Evolutionary conservation across 2,113 vertebrate species (phyloP), one percentile per base, ranked within the genome.

Genomic region (Chaetops frenatus): DNA sequence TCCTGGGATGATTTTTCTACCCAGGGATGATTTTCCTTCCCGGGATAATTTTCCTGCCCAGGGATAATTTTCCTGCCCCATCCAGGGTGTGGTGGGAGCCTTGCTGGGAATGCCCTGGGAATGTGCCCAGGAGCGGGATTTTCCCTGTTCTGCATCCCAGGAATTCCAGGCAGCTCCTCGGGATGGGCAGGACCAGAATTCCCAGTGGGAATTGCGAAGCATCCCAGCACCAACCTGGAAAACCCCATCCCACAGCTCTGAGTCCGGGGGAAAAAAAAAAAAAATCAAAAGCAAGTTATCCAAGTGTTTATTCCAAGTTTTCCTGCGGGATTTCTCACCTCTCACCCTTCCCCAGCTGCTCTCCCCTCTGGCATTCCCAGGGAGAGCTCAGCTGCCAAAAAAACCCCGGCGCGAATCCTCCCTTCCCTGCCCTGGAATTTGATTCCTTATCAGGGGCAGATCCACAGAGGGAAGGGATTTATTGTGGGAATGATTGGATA

Each of bases 401-500:
- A 40, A 44, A 44, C 44, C 29, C 58, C 18, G 0, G 8, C n/a
- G 2, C 0, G 0, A 50, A 84, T n/a, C 7, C 78, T 89, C 56
- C 80, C 5, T 3, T 60, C 80, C 82, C 33, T 57, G 92, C 81
- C 48, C 66, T 47, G 82, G 71, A 50, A 50, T 93, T 94, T 93
- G 88, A 35, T 83, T 24, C 71, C 28, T 92, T 78, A 73, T 83
- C 95, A n/a, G 76, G 5, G 25, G 50, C 16, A 70, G 58, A 69
- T 73, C 74, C 87, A 60, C 82, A 73, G 82, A 81, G 54, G 27
- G 64, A 86, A 83, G 67, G 81, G 78, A 93, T 88, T 88, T 65
- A 78, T 90, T 73, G 88, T 74, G 90, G 86, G 94, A 95, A 95
- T 83, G 38, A 92, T 73, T 83, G 91, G 94, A 86, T 88, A 88